Conservation (phyloP, 2,113 vertebrate genomes). For the Nothoprocta pentlandii region DNA sequence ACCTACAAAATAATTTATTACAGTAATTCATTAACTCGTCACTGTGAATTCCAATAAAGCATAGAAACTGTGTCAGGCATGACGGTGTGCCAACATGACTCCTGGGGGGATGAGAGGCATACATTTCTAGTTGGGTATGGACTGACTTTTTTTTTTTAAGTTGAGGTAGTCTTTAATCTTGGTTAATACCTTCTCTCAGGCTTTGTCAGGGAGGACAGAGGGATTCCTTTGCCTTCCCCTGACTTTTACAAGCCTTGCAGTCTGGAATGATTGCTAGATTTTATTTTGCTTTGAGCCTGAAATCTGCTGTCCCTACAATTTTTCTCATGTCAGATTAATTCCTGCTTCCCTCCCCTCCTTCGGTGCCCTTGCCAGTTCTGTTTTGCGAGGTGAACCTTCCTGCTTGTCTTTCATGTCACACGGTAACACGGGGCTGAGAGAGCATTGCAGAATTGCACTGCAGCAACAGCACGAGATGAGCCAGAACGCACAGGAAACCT, state of each 20-base stretch:
- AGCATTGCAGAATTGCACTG: background rate
- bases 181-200: background rate
- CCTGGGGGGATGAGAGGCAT: background rate
- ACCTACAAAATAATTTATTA: background rate
- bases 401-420: background rate
- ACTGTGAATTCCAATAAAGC: conserved; percentile 33
- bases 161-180: background rate
- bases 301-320: background rate
- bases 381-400: background rate
- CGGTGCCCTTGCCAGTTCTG: background rate
- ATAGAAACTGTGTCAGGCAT: background rate
- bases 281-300: background rate
- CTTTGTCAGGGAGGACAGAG: background rate
- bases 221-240: background rate
- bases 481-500: background rate
- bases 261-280: background rate
- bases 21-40: conserved; percentile 16
- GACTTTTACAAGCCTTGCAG: background rate
- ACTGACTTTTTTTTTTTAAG: background rate
- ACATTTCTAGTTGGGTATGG: background rate
- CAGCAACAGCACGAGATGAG: background rate
- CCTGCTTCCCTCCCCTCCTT: background rate
- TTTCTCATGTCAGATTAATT: background rate
- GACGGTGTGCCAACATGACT: background rate
- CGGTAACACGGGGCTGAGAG: background rate